Evolutionary conservation across 2,797 vertebrate species (phyloP).

Genomic region (Erethizon dorsatum): DNA sequence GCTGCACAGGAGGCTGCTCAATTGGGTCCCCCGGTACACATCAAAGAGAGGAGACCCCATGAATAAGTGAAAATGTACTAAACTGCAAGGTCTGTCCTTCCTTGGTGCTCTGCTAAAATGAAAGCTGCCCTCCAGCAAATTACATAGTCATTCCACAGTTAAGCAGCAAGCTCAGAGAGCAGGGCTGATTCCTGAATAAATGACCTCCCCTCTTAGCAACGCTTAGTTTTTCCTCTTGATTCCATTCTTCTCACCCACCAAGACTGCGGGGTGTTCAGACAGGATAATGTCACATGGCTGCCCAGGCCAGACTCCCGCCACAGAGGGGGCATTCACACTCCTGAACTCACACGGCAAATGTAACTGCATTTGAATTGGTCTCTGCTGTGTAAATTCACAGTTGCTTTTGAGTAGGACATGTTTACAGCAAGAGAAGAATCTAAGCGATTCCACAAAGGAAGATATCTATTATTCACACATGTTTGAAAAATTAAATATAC

Average conservation of each 20-base stretch:
- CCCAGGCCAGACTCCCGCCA: background rate
- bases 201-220: slow-evolving; percentile 13
- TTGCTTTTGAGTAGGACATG: slow-evolving; percentile 69
- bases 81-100: background rate
- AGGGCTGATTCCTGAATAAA: background rate
- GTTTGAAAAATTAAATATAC: slow-evolving; percentile 79
- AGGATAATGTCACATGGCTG: background rate
- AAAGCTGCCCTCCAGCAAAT: slow-evolving; percentile 5
- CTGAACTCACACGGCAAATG: slow-evolving; percentile 6
- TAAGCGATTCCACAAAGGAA: slow-evolving; percentile 64
- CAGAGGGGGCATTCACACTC: background rate
- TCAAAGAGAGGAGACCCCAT: background rate
- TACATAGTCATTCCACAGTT: background rate
- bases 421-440: slow-evolving; percentile 61
- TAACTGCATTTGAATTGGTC: slow-evolving; percentile 58
- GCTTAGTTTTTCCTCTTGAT: background rate
- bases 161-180: background rate
- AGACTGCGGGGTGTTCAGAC: background rate
- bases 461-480: slow-evolving; percentile 63
- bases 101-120: background rate
- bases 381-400: slow-evolving; percentile 59
- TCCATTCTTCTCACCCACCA: background rate
- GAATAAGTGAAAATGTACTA: background rate
- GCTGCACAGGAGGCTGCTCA: background rate
- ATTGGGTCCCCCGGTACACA: background rate